Evolutionary conservation across 1,140 invertebrate species (phyloP), one percentile per base, ranked within the genome.

Genomic region (Diplogasteroides magnus): DNA sequence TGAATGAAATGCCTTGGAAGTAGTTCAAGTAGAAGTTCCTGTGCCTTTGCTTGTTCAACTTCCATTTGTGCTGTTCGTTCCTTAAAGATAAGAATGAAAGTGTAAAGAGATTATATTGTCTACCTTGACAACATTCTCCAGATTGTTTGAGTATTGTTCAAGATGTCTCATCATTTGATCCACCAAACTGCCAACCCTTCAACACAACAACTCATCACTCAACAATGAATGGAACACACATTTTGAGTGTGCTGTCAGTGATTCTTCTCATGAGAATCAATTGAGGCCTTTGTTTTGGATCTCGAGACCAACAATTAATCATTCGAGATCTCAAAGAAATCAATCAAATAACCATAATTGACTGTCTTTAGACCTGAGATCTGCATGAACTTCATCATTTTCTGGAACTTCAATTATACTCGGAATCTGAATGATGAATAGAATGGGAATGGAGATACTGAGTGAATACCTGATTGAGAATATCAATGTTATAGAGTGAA

Each of bases 91-190:
- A n/a, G n/a, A n/a, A n/a, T n/a, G n/a, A n/a, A n/a, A n/a, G n/a
- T n/a, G n/a, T n/a, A n/a, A n/a, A n/a, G n/a, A n/a, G n/a, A n/a
- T n/a, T n/a, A n/a, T n/a, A n/a, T n/a, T n/a, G n/a, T n/a, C n/a
- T n/a, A n/a, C n/a, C n/a, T n/a, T 37, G 15, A 75, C 73, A 1
- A 75, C 31, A 55, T 63, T 48, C 55, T 69, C 60, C 37, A 75
- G 48, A 25, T 62, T 62, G 13, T 23, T 61, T 1, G 73, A 69
- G 55, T 75, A 75, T 19, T 31, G 2, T 32, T 75, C 73, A 71
- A 75, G 59, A 32, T 73, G 74, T 28, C 63, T 75, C 15, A 75
- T 58, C 73, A 75, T 72, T 28, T 71, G 61, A 62, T 75, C 73
- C 1, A 75, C 71, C 0, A 75, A 31, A 57, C 60, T 68, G 19